Evolutionary conservation across 2,797 vertebrate genomes (phyloP).

Genomic region (Morus bassanus): DNA sequence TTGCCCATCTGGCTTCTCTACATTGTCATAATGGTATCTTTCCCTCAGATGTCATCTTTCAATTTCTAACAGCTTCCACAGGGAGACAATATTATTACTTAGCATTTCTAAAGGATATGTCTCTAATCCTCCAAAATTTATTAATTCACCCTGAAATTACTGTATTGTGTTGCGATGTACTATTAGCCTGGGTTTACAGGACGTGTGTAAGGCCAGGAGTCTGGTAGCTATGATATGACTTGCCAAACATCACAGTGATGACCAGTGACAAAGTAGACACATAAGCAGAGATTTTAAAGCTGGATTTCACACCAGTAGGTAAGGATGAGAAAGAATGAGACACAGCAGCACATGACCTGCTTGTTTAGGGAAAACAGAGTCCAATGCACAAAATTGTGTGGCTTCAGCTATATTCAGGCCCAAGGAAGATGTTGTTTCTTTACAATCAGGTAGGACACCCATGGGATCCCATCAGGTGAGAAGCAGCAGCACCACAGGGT

Average conservation of each 20-base stretch:
- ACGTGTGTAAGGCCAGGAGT: background rate
- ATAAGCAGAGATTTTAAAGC: background rate
- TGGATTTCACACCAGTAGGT: background rate
- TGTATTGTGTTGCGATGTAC: background rate
- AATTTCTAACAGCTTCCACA: slow-evolving; percentile 18
- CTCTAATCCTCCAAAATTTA: background rate
- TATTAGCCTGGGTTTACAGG: background rate
- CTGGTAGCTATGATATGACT: background rate
- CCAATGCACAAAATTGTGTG: background rate
- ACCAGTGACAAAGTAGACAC: background rate
- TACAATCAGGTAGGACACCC: background rate
- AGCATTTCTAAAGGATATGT: background rate
- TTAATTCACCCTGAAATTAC: background rate
- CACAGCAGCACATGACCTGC: background rate
- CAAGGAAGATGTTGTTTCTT: background rate
- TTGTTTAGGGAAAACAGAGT: background rate
- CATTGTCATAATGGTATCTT: background rate
- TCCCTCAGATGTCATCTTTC: slow-evolving; percentile 16
- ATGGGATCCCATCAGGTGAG: background rate
- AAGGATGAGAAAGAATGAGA: background rate
- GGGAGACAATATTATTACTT: background rate
- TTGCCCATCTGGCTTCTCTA: slow-evolving; percentile 23
- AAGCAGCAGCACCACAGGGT: background rate
- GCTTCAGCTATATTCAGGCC: background rate
- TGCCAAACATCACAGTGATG: background rate